Base-by-base conservation (phyloP, 2,888 invertebrate genomes). In the Resseliella maxima region DNA sequence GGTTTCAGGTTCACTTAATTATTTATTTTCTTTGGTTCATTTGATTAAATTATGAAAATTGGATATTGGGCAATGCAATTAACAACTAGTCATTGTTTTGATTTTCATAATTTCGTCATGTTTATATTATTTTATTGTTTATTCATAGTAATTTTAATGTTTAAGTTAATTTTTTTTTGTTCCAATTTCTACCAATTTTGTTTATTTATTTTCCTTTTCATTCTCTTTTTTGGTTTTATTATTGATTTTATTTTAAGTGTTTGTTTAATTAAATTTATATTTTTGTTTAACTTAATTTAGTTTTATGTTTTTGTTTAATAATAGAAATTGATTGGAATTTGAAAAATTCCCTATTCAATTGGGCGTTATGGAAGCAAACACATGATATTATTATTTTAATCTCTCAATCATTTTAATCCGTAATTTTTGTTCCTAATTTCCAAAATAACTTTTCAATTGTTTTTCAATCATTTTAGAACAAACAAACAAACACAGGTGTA, bases 301-400 rank as follows among this genome's bases (percentile, higher is more conserved):
- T 27, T 27, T 46, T 54, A n/a, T 83, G 46, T 50, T 24, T 50
- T 85, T 54, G 18, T n/a, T 85, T 41, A 86, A n/a, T n/a, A n/a
- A n/a, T n/a, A n/a, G n/a, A n/a, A n/a, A n/a, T n/a, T n/a, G n/a
- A n/a, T n/a, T n/a, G n/a, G n/a, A n/a, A n/a, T n/a, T n/a, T n/a
- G n/a, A n/a, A n/a, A 36, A 50, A 31, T 83, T 45, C 21, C 35
- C 21, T 85, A 64, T 24, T 85, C 27, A 54, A 59, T 64, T 46
- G 31, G 35, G 27, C 38, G 45, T 87, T 54, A 81, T 85, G 41
- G 27, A 87, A 86, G 50, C n/a, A 72, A 41, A 83, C 86, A 24
- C 21, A 35, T 36, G 50, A n/a, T 35, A 24, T 38, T 59, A 31
- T 50, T 6, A 50, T 85, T 85, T 85, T 41, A n/a, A 18, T 45